These are phyloP conservation scores for Noctilio leporinus DNA, from an alignment of 2,113 vertebrate genomes.

Conservation along the genomic window DNA sequence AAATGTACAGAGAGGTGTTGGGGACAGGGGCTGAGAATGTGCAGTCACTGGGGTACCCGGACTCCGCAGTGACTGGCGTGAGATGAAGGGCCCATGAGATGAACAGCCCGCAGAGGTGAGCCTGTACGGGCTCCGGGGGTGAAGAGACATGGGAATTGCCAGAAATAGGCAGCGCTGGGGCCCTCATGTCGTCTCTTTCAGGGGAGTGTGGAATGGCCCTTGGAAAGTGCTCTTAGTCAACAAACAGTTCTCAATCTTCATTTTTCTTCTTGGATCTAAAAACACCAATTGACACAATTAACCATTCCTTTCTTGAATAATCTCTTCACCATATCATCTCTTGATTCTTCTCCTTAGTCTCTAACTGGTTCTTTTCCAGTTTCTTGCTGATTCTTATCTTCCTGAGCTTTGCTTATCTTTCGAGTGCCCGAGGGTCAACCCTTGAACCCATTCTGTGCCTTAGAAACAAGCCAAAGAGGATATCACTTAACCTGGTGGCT, in stretches of 20 bases:
- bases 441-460: neutral
- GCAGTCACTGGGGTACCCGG: too few relatives aligned
- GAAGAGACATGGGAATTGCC: neutral
- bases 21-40: neutral
- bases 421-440: neutral
- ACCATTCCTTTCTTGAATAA: neutral
- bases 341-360: neutral
- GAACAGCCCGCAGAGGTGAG: neutral
- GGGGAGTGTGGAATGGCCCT: neutral
- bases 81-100: neutral
- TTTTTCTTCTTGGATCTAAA: neutral
- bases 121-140: neutral
- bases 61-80: neutral
- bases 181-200: neutral
- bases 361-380: neutral
- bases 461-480: neutral
- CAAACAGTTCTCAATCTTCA: neutral
- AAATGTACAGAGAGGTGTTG: rapidly evolving
- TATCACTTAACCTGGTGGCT: neutral
- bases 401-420: neutral
- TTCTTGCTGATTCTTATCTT: neutral
- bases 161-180: neutral
- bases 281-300: neutral
- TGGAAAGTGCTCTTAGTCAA: neutral
- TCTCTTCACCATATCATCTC: neutral